Conservation (phyloP, 1,140 invertebrate species). For the Drosophila lini region DNA sequence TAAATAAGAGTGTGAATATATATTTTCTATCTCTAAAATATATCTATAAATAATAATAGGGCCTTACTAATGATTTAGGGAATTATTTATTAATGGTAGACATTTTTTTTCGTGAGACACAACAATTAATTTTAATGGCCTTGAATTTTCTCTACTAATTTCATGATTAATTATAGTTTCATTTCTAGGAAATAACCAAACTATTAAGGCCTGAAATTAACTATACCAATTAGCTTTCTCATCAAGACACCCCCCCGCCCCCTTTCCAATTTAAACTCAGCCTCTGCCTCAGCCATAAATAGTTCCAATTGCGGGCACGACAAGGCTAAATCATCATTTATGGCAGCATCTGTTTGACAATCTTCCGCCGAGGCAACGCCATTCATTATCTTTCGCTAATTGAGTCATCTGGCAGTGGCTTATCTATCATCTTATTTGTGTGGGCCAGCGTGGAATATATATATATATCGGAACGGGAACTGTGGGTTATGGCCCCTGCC, state of each 20-base stretch:
- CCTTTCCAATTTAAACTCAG: slow-evolving; percentile 1
- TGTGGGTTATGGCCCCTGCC: slow-evolving; percentile 61
- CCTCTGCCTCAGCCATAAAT: slow-evolving; percentile 12
- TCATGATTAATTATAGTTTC: slow-evolving; percentile 1
- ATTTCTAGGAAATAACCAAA: not conserved
- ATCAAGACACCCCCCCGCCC: not conserved
- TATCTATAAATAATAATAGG: not conserved
- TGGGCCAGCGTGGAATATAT: slow-evolving; percentile 26
- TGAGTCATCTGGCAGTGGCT: slow-evolving; percentile 62
- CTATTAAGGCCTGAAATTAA: not conserved
- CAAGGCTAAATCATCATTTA: slow-evolving; percentile 46
- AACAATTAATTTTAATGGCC: not conserved
- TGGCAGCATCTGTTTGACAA: slow-evolving; percentile 38
- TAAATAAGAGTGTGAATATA: no score
- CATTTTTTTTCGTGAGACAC: no score
- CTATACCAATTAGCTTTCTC: not conserved
- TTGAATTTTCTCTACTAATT: not conserved
- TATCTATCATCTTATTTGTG: slow-evolving; percentile 68
- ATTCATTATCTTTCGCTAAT: slow-evolving; percentile 69
- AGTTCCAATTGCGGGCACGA: slow-evolving; percentile 19
- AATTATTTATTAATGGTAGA: not conserved
- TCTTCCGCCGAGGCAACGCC: slow-evolving; percentile 13
- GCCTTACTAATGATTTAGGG: not conserved
- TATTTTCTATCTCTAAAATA: no score
- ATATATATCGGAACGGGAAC: slow-evolving; percentile 44